Evolutionary conservation across 2,113 vertebrate genomes (phyloP).

Genomic region (Hydrolagus affinis): DNA sequence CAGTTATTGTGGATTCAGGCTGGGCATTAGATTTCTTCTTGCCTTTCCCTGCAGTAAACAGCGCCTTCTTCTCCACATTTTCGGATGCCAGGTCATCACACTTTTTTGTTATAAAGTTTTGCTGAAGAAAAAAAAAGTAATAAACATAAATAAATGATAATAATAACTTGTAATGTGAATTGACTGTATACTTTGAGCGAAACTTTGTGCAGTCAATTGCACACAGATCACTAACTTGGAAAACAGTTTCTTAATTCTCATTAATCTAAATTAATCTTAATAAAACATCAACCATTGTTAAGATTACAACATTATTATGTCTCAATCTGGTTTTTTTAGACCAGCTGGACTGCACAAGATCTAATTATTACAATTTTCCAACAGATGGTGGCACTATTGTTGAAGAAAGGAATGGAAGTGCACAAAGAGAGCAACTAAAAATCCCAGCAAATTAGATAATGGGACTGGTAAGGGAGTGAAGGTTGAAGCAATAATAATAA

Average conservation of each 20-base stretch:
- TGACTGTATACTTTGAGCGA: no score
- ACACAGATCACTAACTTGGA: no score
- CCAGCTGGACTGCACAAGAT: neutral
- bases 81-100: conserved; percentile 45
- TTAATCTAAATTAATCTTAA: neutral
- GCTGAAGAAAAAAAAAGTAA: conserved; percentile 35
- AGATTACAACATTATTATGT: neutral
- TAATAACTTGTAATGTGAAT: no score
- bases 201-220: no score
- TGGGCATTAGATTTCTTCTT: conserved; percentile 35
- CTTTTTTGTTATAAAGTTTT: conserved; percentile 47
- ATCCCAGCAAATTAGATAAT: no score
- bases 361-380: neutral
- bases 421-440: no score
- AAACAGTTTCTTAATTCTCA: neutral
- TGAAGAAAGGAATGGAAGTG: neutral
- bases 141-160: neutral
- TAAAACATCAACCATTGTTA: neutral
- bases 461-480: no score
- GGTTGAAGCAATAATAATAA: no score
- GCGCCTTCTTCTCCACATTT: conserved; percentile 49
- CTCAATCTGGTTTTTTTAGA: neutral
- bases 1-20: conserved; percentile 35
- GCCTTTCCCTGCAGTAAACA: conserved; percentile 38
- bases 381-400: neutral